A percentile compares a stretch with the other conserved stretches of the same genome.
These are phyloP conservation scores for Drosophila gunungcola DNA, from an alignment of 1,140 invertebrate species.

Conservation along the genomic window DNA sequence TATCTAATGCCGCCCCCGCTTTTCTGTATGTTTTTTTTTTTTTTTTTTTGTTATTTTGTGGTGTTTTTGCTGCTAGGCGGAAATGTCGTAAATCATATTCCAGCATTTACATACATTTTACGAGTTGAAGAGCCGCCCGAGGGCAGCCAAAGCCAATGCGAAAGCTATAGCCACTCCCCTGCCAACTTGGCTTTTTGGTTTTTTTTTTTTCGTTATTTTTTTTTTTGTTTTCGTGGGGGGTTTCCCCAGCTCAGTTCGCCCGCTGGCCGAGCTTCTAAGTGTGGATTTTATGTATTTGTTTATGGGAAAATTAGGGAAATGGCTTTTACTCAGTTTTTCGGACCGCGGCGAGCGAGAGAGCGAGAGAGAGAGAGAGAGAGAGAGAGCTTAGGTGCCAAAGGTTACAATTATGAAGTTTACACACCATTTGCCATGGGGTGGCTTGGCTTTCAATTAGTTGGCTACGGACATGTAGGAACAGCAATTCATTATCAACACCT, in stretches of 20 bases:
- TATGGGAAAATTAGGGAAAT: slow-evolving; percentile 84
- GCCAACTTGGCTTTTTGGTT: slow-evolving; percentile 6
- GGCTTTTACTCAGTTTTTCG: slow-evolving; percentile 66
- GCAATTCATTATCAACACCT: slow-evolving; percentile 80
- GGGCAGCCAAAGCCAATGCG: slow-evolving; percentile 21
- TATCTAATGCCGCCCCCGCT: slow-evolving; percentile 8
- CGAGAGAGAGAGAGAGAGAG: neutral
- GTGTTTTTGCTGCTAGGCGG: slow-evolving; percentile 36
- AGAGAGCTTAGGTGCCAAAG: slow-evolving; percentile 67
- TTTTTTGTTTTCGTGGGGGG: slow-evolving; percentile 9
- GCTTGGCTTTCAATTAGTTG: slow-evolving; percentile 55
- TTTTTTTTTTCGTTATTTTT: slow-evolving; percentile 5
- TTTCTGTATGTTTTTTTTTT: slow-evolving; percentile 18
- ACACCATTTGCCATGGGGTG: slow-evolving; percentile 73
- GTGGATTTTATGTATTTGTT: slow-evolving; percentile 84
- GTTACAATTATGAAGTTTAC: slow-evolving; percentile 84
- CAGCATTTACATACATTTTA: slow-evolving; percentile 80
- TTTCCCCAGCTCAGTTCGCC: slow-evolving; percentile 32
- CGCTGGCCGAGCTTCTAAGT: slow-evolving; percentile 67
- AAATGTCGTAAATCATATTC: slow-evolving; percentile 82
- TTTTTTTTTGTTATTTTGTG: slow-evolving; percentile 10
- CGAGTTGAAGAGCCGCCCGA: slow-evolving; percentile 55
- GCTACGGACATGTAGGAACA: slow-evolving; percentile 28
- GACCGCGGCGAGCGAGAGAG: neutral
- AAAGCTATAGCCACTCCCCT: slow-evolving; percentile 30